These are phyloP conservation scores for Dicerorhinus sumatrensis DNA, from an alignment of 2,113 vertebrate genomes.

Conservation along the genomic window DNA sequence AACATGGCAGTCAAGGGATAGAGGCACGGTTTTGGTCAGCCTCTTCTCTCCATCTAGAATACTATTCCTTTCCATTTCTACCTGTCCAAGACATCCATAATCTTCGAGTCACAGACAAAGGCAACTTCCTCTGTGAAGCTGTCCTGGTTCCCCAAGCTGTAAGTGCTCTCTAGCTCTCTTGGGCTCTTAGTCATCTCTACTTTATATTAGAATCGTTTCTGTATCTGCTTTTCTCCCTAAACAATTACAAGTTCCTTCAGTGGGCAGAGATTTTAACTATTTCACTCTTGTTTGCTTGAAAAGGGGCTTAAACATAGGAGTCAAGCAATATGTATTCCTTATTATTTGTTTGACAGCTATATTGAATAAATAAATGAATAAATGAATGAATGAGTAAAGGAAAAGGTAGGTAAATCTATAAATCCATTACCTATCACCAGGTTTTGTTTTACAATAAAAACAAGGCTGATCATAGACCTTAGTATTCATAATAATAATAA, in stretches of 20 bases:
- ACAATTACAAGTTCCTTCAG: background rate
- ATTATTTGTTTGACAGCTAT: background rate
- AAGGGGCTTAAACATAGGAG: background rate
- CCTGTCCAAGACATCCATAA: background rate
- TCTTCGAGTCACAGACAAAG: background rate
- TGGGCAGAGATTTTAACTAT: background rate
- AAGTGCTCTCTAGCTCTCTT: background rate
- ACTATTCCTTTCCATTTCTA: background rate
- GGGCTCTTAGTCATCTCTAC: background rate
- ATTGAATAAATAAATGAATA: background rate
- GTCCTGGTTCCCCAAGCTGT: background rate
- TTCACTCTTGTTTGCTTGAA: background rate
- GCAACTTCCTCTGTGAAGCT: background rate
- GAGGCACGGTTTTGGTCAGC: background rate
- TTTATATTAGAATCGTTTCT: background rate
- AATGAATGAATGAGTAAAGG: background rate
- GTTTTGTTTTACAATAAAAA: constrained; percentile 10
- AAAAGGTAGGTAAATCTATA: background rate
- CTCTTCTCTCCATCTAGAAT: background rate
- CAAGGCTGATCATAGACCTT: background rate
- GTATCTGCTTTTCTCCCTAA: background rate
- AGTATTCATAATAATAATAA: background rate
- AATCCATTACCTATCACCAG: background rate
- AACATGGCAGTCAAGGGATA: background rate
- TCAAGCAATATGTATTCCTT: background rate